Evolutionary conservation across 2,113 vertebrate species (phyloP).

Genomic region (Pipa parva): DNA sequence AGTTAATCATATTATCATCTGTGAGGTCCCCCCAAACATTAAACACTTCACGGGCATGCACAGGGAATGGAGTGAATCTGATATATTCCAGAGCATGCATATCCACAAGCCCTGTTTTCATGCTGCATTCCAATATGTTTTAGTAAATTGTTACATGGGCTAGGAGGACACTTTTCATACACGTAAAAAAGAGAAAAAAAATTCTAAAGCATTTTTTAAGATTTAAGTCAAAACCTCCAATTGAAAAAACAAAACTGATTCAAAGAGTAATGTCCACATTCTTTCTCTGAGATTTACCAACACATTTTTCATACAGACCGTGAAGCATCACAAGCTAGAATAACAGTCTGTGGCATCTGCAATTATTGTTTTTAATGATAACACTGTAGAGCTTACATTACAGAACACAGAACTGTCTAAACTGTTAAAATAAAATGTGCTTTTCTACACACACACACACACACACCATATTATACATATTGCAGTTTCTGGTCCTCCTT

Average conservation of each 20-base stretch:
- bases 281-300: conserved; percentile 41
- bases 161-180: conserved; percentile 4
- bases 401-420: conserved; percentile 30
- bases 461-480: too few relatives aligned
- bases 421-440: too few relatives aligned
- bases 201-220: conserved; percentile 15
- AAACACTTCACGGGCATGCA: conserved; percentile 21
- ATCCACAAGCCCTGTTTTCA: neutral
- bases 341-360: conserved; percentile 44
- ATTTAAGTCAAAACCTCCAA: conserved; percentile 30
- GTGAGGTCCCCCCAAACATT: neutral
- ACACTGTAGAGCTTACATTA: conserved; percentile 45
- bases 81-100: conserved; percentile 1
- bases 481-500: too few relatives aligned
- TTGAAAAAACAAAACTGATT: conserved; percentile 37
- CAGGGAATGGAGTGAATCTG: conserved; percentile 22
- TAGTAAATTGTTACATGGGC: conserved; percentile 18
- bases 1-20: conserved; percentile 12
- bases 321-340: conserved; percentile 39
- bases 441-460: too few relatives aligned
- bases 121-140: conserved; percentile 7
- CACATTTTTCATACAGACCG: conserved; percentile 38
- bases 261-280: conserved; percentile 41
- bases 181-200: conserved; percentile 6
- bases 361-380: conserved; percentile 48